A percentile compares a stretch with the other conserved stretches of the same genome.
Conservation (phyloP, 2,888 invertebrate species). For the Monochamus alternatus region DNA sequence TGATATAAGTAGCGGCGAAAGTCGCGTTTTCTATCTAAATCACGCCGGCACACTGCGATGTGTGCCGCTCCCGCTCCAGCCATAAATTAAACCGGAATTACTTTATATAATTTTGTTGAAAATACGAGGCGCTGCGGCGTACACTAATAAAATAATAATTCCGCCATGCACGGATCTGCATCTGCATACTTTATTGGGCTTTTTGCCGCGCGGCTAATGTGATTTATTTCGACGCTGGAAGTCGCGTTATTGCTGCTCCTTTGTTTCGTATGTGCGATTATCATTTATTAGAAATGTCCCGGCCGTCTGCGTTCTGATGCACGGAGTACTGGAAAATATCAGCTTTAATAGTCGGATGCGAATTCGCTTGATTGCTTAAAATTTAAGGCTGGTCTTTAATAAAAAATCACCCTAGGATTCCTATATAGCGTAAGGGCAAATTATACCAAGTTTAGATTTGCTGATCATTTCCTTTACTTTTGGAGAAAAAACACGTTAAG, state of each 20-base stretch:
- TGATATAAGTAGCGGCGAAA: constrained; percentile 69
- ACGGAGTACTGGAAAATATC: too few species aligned
- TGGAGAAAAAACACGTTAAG: too few species aligned
- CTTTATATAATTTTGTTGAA: constrained; percentile 64
- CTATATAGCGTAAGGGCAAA: too few species aligned
- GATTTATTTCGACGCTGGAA: constrained; percentile 53
- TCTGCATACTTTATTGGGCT: constrained; percentile 58
- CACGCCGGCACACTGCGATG: constrained; percentile 68
- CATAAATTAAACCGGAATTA: constrained; percentile 68
- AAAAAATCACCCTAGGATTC: too few species aligned
- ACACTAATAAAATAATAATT: constrained; percentile 60
- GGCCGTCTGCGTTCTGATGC: too few species aligned
- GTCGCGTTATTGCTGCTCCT: constrained; percentile 16
- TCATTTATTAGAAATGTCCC: neutral
- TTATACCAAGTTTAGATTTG: too few species aligned
- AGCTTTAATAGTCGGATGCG: too few species aligned
- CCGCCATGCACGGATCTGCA: constrained; percentile 55
- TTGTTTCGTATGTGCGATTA: constrained; percentile 9
- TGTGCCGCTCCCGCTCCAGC: constrained; percentile 61
- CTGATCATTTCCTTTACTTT: too few species aligned
- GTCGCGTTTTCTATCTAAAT: constrained; percentile 70
- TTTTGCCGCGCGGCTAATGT: constrained; percentile 56
- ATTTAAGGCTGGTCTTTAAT: too few species aligned
- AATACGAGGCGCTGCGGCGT: constrained; percentile 59
- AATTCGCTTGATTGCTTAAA: too few species aligned